These are phyloP conservation scores for Neodiprion lecontei DNA, from an alignment of 1,140 invertebrate species.

Conservation along the genomic window DNA sequence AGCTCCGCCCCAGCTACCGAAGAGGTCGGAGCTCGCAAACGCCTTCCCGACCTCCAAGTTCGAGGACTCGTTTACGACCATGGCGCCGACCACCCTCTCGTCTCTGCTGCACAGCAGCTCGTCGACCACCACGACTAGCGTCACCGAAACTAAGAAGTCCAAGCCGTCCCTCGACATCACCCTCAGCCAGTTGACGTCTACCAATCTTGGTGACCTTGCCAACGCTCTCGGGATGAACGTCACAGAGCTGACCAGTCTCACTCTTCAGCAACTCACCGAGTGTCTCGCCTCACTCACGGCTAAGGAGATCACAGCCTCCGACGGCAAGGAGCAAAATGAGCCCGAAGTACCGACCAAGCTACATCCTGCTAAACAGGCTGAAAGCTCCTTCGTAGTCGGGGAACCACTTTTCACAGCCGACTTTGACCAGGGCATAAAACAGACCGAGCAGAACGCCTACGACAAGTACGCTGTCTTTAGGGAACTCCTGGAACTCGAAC, in stretches of 20 bases:
- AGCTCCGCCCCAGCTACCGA: conserved; percentile 45
- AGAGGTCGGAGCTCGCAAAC: conserved; percentile 34
- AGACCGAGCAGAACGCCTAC: conserved; percentile 51
- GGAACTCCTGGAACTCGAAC: conserved; percentile 78
- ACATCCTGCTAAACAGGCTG: conserved; percentile 19
- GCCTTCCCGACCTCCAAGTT: conserved; percentile 45
- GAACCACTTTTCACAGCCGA: conserved; percentile 64
- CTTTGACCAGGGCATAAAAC: conserved; percentile 60
- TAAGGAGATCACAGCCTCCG: conserved; percentile 31
- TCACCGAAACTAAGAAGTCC: conserved; percentile 29
- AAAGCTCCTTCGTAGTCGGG: conserved; percentile 14
- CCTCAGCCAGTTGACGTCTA: conserved; percentile 79
- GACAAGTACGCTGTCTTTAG: conserved; percentile 87
- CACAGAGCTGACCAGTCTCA: conserved; percentile 80
- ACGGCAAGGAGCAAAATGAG: conserved; percentile 45
- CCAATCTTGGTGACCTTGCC: conserved; percentile 81
- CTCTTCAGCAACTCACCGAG: conserved; percentile 81
- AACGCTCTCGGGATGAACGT: conserved; percentile 77
- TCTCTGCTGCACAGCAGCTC: conserved; percentile 39
- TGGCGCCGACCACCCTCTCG: conserved; percentile 49
- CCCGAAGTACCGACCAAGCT: conserved; percentile 25
- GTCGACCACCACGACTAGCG: conserved; percentile 26
- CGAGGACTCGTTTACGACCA: conserved; percentile 54
- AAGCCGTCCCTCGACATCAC: conserved; percentile 73
- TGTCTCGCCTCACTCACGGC: conserved; percentile 67